Evolutionary conservation across 2,797 vertebrate genomes (phyloP), one percentile per base, ranked within the genome.

Genomic region (Melanotaenia maccullochi): DNA sequence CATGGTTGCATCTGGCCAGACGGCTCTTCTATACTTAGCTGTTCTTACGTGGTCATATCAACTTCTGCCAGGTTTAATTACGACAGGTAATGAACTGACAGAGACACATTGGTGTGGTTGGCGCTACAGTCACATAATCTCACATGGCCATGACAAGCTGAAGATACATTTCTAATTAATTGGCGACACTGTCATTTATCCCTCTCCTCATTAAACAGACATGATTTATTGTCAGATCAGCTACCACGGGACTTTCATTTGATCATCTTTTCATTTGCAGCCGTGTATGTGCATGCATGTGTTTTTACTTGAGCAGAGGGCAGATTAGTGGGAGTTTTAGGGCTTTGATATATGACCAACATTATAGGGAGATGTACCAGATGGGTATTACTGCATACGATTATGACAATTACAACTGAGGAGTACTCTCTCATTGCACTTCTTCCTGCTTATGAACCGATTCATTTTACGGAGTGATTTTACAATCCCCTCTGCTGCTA

Each of bases 211-310:
- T 93, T 94, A 91, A 90, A 89, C 81, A 83, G 86, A 75, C 78
- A 65, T 91, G 91, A 93, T 93, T 92, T 93, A 93, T 88, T 87
- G 86, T 91, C 89, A 88, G 82, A 90, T 90, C 86, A 86, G 83
- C 78, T 33, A 60, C 72, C n/a, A 52, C 49, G 76, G 85, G 76
- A 82, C 81, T 69, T 40, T 65, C 82, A 82, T 87, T 90, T 81
- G 40, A 85, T 89, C 81, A 86, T 88, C 64, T 77, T 76, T 83
- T 87, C 76, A 81, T 79, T 79, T 60, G 20, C 44, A 57, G 44
- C 24, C 22, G 70, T 54, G 71, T 30, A 13, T 58, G 58, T 47
- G 22, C n/a, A 16, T 49, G 59, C 52, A 62, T 67, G 67, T 64
- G 61, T 49, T 30, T 68, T 65, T 56, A 62, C 42, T 67, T 61